These are phyloP conservation scores for Trichonephila clavata DNA, from an alignment of 1,140 invertebrate genomes.

Conservation along the genomic window DNA sequence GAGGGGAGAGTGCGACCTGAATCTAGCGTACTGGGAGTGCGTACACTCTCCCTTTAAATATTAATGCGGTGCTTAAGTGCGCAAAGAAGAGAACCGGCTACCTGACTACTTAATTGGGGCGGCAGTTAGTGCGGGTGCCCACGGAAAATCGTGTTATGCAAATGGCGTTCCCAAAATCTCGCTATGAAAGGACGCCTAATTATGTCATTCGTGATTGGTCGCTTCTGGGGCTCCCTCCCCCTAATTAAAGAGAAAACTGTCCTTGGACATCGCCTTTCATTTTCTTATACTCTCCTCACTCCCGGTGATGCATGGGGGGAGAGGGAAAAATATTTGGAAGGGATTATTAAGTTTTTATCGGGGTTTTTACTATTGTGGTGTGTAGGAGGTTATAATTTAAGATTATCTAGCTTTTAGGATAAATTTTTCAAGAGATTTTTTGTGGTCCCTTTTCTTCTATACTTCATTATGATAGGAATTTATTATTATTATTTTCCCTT, in stretches of 20 bases:
- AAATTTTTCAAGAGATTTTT: slow-evolving; percentile 36
- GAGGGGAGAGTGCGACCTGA: not conserved
- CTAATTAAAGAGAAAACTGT: slow-evolving; percentile 68
- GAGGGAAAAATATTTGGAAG: slow-evolving; percentile 30
- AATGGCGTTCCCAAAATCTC: slow-evolving; percentile 54
- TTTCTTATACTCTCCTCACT: slow-evolving; percentile 21
- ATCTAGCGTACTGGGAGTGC: not conserved
- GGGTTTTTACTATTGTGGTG: slow-evolving; percentile 31
- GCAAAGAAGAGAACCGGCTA: slow-evolving; percentile 56
- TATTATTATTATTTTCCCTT: slow-evolving; percentile 29
- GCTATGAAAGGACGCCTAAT: slow-evolving; percentile 72
- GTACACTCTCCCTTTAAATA: slow-evolving; percentile 12
- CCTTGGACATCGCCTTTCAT: slow-evolving; percentile 42
- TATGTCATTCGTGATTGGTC: slow-evolving; percentile 75
- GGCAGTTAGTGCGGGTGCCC: slow-evolving; percentile 51
- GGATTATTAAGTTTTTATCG: slow-evolving; percentile 76
- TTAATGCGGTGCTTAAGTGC: slow-evolving; percentile 71
- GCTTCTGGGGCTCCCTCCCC: slow-evolving; percentile 33
- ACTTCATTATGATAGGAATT: slow-evolving; percentile 36
- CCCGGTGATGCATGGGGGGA: no score
- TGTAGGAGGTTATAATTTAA: slow-evolving; percentile 61
- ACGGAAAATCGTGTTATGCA: slow-evolving; percentile 71
- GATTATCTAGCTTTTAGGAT: slow-evolving; percentile 56
- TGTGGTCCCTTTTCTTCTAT: not conserved
- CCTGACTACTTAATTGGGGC: slow-evolving; percentile 74